phyloP scores from a whole-genome alignment of 2,113 vertebrate species.

The Aptenodytes forsteri region DNA sequence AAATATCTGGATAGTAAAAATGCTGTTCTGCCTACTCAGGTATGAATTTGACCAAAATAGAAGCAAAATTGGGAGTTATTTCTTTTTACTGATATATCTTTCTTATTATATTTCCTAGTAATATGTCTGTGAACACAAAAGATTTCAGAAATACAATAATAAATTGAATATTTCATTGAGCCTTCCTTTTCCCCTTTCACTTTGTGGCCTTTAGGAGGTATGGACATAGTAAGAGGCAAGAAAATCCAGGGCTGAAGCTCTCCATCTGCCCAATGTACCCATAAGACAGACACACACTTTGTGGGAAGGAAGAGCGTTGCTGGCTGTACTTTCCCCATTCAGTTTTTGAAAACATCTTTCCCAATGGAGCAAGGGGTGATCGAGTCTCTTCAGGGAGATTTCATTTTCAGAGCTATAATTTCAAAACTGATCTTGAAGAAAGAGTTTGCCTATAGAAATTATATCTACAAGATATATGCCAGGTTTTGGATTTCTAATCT shows the following conservation, averaged over 20 bases:
- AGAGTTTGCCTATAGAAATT: neutral
- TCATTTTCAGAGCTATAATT: neutral
- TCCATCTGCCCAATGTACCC: neutral
- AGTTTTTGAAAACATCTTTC: neutral
- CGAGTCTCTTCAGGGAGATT: neutral
- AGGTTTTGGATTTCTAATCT: neutral
- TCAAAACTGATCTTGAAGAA: neutral
- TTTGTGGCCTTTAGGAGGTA: neutral
- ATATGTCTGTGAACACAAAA: neutral
- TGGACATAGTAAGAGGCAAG: neutral
- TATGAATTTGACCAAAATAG: neutral
- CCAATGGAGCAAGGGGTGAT: accelerated
- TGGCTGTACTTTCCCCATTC: accelerated
- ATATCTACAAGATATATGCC: accelerated
- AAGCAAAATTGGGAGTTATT: neutral
- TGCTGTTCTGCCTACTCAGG: neutral
- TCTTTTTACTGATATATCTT: neutral
- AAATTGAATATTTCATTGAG: neutral
- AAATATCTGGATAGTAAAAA: neutral
- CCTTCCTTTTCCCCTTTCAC: neutral
- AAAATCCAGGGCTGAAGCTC: neutral
- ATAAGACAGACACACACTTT: neutral
- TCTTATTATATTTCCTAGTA: neutral
- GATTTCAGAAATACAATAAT: neutral
- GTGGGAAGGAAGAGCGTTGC: neutral